A percentile compares a stretch with the other conserved stretches of the same genome.
phyloP scores from a whole-genome alignment of 2,113 vertebrate species.

The Tringa solitaria region DNA sequence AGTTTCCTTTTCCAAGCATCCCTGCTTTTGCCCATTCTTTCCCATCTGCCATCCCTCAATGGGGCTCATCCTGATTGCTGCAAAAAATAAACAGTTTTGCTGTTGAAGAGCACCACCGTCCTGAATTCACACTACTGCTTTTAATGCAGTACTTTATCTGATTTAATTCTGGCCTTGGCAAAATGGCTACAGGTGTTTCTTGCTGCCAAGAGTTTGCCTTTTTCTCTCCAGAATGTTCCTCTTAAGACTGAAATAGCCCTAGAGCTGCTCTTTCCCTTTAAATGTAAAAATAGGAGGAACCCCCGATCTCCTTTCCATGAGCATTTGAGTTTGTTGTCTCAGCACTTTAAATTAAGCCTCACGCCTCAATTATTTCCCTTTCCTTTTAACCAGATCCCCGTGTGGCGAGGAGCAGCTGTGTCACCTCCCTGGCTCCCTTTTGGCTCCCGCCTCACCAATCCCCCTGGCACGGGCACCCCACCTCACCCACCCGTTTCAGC shows the following conservation, averaged over 20 bases:
- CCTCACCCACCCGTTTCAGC: not conserved
- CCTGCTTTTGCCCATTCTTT: not conserved
- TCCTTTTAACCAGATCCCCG: not conserved
- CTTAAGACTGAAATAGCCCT: not conserved
- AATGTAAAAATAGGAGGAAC: constrained; percentile 7
- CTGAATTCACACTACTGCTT: not conserved
- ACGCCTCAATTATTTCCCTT: constrained; percentile 21
- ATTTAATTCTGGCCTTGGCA: not conserved
- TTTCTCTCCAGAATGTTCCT: not conserved
- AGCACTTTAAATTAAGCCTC: constrained; percentile 33
- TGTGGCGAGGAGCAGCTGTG: not conserved
- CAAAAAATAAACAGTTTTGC: not conserved
- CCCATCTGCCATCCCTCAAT: not conserved
- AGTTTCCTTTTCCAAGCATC: not conserved
- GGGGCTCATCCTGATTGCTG: not conserved
- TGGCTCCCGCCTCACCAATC: not conserved
- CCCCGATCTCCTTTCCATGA: not conserved
- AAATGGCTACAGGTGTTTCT: not conserved
- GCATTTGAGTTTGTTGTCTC: not conserved
- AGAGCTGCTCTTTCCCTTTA: constrained; percentile 17
- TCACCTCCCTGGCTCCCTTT: not conserved
- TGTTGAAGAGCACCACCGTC: not conserved
- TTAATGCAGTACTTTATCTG: not conserved
- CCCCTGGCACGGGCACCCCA: not conserved
- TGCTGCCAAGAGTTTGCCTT: not conserved